Evolutionary conservation across 2,113 vertebrate genomes (phyloP).

Genomic region (Peromyscus californicus): DNA sequence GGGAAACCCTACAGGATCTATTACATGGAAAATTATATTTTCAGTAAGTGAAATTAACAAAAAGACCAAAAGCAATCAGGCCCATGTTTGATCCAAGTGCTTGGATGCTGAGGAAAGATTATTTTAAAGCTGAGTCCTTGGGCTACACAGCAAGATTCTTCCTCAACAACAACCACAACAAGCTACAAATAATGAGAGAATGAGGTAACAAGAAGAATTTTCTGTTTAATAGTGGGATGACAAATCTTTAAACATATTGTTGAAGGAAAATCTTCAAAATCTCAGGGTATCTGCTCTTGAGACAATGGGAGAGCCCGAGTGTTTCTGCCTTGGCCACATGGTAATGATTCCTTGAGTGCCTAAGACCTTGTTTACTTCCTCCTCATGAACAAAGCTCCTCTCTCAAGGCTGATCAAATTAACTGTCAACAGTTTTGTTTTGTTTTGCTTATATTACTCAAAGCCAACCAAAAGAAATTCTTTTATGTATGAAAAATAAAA

Average conservation of each 20-base stretch:
- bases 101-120: not conserved
- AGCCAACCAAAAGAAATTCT: not conserved
- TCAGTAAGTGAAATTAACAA: not conserved
- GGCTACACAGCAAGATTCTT: not conserved
- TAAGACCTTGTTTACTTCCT: not conserved
- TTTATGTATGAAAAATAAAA: not conserved
- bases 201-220: not conserved
- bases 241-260: not conserved
- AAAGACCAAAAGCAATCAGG: not conserved
- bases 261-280: not conserved
- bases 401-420: not conserved
- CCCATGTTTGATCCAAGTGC: not conserved
- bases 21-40: not conserved
- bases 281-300: not conserved
- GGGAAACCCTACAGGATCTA: not conserved
- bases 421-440: not conserved
- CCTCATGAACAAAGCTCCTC: not conserved
- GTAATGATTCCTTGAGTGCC: not conserved
- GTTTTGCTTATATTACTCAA: not conserved
- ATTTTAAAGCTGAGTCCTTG: not conserved
- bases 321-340: no score
- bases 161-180: not conserved
- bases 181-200: not conserved
- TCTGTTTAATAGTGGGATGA: not conserved
- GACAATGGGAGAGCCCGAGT: not conserved